phyloP scores from a whole-genome alignment of 2,888 invertebrate species.

The Colletes collaris region DNA sequence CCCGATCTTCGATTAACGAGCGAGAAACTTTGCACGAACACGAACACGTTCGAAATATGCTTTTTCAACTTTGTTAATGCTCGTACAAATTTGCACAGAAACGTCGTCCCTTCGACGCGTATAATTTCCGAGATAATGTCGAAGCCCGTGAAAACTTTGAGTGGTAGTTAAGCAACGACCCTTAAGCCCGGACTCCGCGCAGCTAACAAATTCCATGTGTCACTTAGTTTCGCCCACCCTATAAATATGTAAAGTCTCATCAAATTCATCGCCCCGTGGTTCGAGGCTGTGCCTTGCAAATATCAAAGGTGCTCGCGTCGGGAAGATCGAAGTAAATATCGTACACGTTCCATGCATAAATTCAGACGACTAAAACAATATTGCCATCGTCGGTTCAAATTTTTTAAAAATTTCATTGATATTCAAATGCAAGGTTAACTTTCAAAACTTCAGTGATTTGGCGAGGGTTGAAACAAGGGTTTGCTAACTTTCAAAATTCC shows the following conservation, averaged over 20 bases:
- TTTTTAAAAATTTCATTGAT: no score
- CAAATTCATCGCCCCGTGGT: background rate
- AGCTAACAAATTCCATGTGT: slow-evolving; percentile 1
- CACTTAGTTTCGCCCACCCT: background rate
- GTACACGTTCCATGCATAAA: background rate
- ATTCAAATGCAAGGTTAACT: no score
- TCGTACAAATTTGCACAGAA: no score
- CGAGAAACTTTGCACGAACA: no score
- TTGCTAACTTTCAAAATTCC: no score
- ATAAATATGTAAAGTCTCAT: slow-evolving; percentile 7
- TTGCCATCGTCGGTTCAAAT: no score
- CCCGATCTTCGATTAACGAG: no score
- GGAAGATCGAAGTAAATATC: background rate
- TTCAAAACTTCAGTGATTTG: no score
- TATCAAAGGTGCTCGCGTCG: background rate
- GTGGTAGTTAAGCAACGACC: background rate
- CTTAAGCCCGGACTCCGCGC: background rate
- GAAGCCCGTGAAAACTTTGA: background rate
- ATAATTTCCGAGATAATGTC: background rate
- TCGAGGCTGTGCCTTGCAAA: background rate
- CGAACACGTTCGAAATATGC: no score
- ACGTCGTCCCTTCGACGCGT: no score
- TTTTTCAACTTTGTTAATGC: no score
- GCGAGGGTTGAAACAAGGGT: no score
- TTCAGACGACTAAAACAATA: background rate